Evolutionary conservation across 2,888 invertebrate genomes (phyloP).

Genomic region (Nymphalis c-album): DNA sequence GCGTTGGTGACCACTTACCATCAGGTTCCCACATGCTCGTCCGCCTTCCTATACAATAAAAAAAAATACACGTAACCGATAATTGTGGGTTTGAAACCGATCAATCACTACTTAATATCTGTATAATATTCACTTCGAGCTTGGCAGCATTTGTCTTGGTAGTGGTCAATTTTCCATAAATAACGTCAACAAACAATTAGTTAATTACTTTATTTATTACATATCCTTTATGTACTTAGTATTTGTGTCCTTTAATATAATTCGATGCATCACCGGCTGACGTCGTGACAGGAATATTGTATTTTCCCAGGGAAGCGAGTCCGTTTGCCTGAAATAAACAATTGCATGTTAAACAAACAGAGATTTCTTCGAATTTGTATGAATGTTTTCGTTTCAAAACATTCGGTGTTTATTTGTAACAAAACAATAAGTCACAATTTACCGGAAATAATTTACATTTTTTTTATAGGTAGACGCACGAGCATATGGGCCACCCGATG

Average conservation of each 20-base stretch:
- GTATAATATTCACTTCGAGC: no score
- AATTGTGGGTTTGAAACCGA: no score
- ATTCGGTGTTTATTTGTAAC: background rate
- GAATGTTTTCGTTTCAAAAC: background rate
- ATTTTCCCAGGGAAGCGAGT: conserved; percentile 89
- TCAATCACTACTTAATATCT: no score
- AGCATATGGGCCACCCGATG: no score
- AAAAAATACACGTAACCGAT: no score
- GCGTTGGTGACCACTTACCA: no score
- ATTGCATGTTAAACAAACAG: background rate
- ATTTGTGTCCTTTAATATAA: conserved; percentile 89
- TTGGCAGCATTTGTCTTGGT: no score
- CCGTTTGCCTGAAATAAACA: conserved; percentile 86
- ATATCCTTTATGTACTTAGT: conserved; percentile 56
- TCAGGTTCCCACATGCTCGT: no score
- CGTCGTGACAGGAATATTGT: conserved; percentile 85
- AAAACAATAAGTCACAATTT: background rate
- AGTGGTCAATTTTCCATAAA: no score
- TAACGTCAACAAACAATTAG: background rate
- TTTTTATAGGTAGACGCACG: no score
- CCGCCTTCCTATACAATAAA: no score
- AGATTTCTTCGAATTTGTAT: background rate
- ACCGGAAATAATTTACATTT: no score
- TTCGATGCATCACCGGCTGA: conserved; percentile 86
- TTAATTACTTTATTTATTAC: background rate